Conservation (phyloP, 2,113 vertebrate genomes). For the Dasyurus viverrinus region DNA sequence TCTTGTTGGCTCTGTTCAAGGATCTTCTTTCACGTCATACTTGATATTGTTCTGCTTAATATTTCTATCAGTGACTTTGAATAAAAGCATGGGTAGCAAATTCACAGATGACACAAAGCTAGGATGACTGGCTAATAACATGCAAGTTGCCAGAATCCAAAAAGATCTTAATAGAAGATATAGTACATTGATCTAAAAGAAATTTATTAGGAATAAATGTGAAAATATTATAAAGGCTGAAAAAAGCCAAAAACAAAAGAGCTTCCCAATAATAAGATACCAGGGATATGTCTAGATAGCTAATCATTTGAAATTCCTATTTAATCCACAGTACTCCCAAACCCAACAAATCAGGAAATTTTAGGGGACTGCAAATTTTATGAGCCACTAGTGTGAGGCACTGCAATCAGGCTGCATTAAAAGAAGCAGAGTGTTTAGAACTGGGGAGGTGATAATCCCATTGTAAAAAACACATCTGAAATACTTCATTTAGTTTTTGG, state of each 20-base stretch:
- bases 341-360: not conserved
- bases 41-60: not conserved
- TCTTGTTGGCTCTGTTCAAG: not conserved
- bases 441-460: not conserved
- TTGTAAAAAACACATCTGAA: not conserved
- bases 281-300: not conserved
- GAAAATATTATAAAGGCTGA: not conserved
- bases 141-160: not conserved
- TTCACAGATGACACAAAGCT: not conserved
- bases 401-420: not conserved
- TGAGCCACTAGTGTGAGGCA: not conserved
- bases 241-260: not conserved
- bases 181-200: not conserved
- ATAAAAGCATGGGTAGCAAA: not conserved
- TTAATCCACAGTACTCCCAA: not conserved
- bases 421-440: not conserved
- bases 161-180: not conserved
- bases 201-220: not conserved
- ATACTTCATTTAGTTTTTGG: not conserved
- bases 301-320: not conserved
- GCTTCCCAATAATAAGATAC: not conserved
- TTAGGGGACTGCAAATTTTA: not conserved
- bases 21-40: not conserved
- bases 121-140: not conserved
- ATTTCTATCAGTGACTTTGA: not conserved